Evolutionary conservation across 2,888 invertebrate genomes (phyloP).

Genomic region (Eilema griseolum): DNA sequence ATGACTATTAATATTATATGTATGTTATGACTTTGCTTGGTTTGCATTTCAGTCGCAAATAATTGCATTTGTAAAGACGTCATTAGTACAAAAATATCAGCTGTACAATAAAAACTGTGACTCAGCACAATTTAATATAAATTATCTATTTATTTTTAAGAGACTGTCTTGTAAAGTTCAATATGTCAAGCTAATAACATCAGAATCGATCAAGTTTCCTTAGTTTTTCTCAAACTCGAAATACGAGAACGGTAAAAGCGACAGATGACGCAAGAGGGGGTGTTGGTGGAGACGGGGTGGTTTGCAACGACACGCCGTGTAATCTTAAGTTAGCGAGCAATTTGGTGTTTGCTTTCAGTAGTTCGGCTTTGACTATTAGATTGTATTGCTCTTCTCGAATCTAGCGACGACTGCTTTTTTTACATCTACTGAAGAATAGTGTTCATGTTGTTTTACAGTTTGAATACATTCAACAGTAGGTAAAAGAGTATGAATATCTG

Average conservation of each 20-base stretch:
- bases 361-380: slow-evolving; percentile 70
- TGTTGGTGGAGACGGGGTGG: slow-evolving; percentile 14
- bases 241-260: slow-evolving; percentile 57
- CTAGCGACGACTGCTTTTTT: slow-evolving; percentile 32
- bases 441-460: background rate
- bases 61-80: background rate
- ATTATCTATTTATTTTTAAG: background rate
- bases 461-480: background rate
- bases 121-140: background rate
- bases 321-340: slow-evolving; percentile 80
- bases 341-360: slow-evolving; percentile 81
- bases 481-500: background rate
- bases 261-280: slow-evolving; percentile 32
- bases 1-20: background rate
- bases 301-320: slow-evolving; percentile 65
- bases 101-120: background rate
- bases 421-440: slow-evolving; percentile 18
- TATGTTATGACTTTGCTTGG: background rate
- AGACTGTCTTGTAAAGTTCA: slow-evolving; percentile 41
- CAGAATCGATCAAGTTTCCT: slow-evolving; percentile 63
- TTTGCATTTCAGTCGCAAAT: background rate
- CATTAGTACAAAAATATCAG: background rate
- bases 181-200: slow-evolving; percentile 57
- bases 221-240: slow-evolving; percentile 68
- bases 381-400: slow-evolving; percentile 57